A percentile compares a stretch with the other conserved stretches of the same genome.
These are phyloP conservation scores for Delia radicum DNA, from an alignment of 1,140 invertebrate species.

Conservation along the genomic window DNA sequence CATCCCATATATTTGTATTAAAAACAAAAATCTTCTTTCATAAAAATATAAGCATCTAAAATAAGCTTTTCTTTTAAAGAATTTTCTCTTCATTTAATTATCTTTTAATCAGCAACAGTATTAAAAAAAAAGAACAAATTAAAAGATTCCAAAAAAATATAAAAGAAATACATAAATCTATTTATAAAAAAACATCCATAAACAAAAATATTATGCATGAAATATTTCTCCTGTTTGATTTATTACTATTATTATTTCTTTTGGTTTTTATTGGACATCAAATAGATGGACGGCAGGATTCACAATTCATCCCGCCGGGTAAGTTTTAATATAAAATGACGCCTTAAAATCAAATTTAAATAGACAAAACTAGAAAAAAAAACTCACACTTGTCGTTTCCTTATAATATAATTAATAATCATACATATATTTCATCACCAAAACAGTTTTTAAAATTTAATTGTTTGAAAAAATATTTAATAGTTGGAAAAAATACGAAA, in stretches of 20 bases:
- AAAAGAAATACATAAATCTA: slow-evolving; percentile 12
- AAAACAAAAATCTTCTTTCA: too few species aligned
- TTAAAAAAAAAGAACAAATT: neutral
- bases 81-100: too few species aligned
- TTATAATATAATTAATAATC: neutral
- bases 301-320: slow-evolving; percentile 57
- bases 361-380: slow-evolving; percentile 14
- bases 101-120: too few species aligned
- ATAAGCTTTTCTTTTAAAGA: too few species aligned
- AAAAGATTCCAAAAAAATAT: neutral
- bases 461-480: too few species aligned
- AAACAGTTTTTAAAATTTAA: neutral
- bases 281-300: slow-evolving; percentile 57
- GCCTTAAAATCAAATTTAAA: neutral
- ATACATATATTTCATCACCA: neutral
- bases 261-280: slow-evolving; percentile 57
- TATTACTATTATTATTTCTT: slow-evolving; percentile 55
- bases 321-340: slow-evolving; percentile 38
- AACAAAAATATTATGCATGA: slow-evolving; percentile 38
- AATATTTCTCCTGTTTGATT: slow-evolving; percentile 50
- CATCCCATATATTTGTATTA: too few species aligned
- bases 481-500: too few species aligned
- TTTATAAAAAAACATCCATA: slow-evolving; percentile 25
- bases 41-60: too few species aligned
- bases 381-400: neutral